Evolutionary conservation across 2,888 invertebrate species (phyloP).

Genomic region (Mesorhabditis sp.): DNA sequence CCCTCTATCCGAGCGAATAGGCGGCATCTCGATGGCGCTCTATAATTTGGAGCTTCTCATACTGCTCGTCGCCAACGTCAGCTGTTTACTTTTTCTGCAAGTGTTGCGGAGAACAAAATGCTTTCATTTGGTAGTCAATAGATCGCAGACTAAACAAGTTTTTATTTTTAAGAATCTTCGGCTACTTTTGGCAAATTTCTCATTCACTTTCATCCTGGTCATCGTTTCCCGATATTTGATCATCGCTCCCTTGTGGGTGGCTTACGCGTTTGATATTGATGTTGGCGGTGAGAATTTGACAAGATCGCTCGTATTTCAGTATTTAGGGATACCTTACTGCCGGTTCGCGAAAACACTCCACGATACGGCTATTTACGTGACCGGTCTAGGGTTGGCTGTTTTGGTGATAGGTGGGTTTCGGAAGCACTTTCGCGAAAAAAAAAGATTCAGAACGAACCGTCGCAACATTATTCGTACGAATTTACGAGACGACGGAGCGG

Average conservation of each 20-base stretch:
- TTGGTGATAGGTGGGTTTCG: neutral
- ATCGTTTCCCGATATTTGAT: neutral
- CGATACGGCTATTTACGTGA: slow-evolving; percentile 1
- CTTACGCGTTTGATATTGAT: neutral
- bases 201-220: neutral
- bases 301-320: neutral
- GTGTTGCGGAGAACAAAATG: neutral
- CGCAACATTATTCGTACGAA: neutral
- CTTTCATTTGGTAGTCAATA: neutral
- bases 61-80: neutral
- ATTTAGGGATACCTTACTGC: neutral
- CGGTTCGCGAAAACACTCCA: neutral
- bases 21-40: neutral
- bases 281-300: neutral
- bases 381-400: neutral
- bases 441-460: neutral
- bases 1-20: neutral
- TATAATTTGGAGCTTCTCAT: neutral
- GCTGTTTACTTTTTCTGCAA: neutral
- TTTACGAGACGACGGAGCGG: neutral
- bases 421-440: neutral
- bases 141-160: neutral
- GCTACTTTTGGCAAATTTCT: neutral
- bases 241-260: neutral
- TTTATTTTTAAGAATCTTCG: neutral